Base-by-base conservation (phyloP, 2,797 vertebrate species). In the Lacerta bilineata region DNA sequence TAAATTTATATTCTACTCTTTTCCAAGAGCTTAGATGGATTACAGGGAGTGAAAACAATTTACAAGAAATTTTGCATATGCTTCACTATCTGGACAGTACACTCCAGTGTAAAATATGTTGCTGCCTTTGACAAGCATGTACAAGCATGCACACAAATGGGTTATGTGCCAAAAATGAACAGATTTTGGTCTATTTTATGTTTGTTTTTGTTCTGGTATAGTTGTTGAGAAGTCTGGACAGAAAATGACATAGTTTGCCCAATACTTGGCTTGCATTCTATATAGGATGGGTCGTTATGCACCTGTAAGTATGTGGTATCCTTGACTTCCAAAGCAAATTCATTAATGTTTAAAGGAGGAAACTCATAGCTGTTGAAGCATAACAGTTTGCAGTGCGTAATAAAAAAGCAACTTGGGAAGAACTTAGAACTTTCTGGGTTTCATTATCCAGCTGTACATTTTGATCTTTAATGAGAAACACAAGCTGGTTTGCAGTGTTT, bases 361-460 rank as follows among this genome's bases (percentile, higher is more conserved):
- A 80, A 84, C 78, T 89, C 84, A 93, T 79, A 78, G 68, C 23
- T 93, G 94, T 95, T 90, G 92, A 89, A 92, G 86, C 92, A 89
- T 81, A 95, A 93, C 76, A 92, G 41, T 91, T 90, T 90, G 85
- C 88, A 87, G 91, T 91, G 36, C 41, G 91, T 83, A 92, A 92
- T 39, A 27, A 29, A 95, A 89, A 87, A 74, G 87, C 43, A 81
- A 81, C 84, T 94, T 92, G 72, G n/a, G 87, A 96, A 94, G 86
- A 87, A 55, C 74, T 85, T 59, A 90, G 64, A 92, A 89, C 83
- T 55, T 88, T 95, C 93, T 95, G 93, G 87, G 91, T 95, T 95
- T 95, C 90, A 95, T 95, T 95, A 93, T 23, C 43, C 89, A 95
- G 92, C 80, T 89, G 77, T 87, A 92, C 81, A 93, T 96, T 95